Percentiles rank a stretch among this genome's conserved stretches.
These are phyloP conservation scores for Smutsia gigantea DNA, from an alignment of 2,797 vertebrate genomes.

Conservation along the genomic window DNA sequence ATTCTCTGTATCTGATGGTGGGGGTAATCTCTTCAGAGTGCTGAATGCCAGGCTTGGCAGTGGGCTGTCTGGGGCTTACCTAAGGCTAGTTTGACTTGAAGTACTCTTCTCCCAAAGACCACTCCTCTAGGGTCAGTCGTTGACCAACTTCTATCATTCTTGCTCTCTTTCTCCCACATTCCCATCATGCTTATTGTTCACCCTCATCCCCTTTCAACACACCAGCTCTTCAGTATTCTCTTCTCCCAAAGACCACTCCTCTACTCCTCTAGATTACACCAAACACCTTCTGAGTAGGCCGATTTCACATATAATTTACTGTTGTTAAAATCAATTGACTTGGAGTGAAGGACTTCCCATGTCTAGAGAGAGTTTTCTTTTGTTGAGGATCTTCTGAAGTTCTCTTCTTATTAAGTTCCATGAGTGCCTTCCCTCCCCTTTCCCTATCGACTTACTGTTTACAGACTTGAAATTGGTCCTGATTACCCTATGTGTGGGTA, in stretches of 20 bases:
- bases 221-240: background rate
- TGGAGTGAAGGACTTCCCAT: background rate
- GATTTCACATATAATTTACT: background rate
- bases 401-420: background rate
- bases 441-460: slow-evolving; percentile 15
- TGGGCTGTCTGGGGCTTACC: background rate
- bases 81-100: background rate
- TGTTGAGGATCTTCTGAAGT: background rate
- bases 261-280: background rate
- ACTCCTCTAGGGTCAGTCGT: background rate
- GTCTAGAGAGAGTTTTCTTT: background rate
- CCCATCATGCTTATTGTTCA: no score
- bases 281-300: background rate
- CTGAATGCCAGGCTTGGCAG: background rate
- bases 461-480: slow-evolving; percentile 36
- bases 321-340: background rate
- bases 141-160: no score
- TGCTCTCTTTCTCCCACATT: no score
- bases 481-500: background rate
- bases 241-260: background rate
- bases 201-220: no score
- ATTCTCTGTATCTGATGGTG: background rate
- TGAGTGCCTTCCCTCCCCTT: background rate
- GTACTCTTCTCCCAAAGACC: background rate
- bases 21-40: background rate